Evolutionary conservation across 2,797 vertebrate species (phyloP).

Genomic region (Emys orbicularis): DNA sequence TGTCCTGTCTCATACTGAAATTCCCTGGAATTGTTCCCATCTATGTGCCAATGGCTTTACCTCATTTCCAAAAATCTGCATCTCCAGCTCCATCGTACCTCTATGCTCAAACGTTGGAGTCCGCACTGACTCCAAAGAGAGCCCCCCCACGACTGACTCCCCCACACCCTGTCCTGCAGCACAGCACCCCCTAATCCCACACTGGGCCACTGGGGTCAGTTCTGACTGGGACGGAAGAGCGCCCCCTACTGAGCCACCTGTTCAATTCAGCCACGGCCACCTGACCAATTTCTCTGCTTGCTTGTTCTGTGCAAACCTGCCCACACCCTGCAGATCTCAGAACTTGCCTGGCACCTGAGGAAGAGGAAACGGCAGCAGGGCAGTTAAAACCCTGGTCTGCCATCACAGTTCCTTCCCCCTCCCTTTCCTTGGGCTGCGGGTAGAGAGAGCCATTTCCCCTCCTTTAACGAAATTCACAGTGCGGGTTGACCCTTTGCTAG

Average conservation of each 20-base stretch:
- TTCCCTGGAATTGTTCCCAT: not conserved
- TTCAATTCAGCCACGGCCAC: not conserved
- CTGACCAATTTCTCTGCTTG: not conserved
- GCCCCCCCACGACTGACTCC: not conserved
- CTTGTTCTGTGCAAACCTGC: not conserved
- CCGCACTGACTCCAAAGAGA: not conserved
- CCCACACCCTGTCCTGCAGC: not conserved
- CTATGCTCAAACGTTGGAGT: not conserved
- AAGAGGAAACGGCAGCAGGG: not conserved
- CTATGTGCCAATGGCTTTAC: not conserved
- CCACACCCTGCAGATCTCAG: not conserved
- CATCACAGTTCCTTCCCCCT: not conserved
- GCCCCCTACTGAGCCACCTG: not conserved
- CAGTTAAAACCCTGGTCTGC: not conserved
- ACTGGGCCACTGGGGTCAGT: not conserved
- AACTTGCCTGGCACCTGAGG: not conserved
- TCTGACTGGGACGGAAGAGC: not conserved
- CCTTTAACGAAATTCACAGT: rapidly evolving
- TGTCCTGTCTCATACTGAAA: not conserved
- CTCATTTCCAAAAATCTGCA: not conserved
- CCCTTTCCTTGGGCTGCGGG: not conserved
- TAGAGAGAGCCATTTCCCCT: not conserved
- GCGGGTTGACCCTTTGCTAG: not conserved
- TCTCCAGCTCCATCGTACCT: not conserved
- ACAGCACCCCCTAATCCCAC: too few relatives aligned